These are phyloP conservation scores for Xiphorhynchus elegans DNA, from an alignment of 2,113 vertebrate species.

Conservation along the genomic window DNA sequence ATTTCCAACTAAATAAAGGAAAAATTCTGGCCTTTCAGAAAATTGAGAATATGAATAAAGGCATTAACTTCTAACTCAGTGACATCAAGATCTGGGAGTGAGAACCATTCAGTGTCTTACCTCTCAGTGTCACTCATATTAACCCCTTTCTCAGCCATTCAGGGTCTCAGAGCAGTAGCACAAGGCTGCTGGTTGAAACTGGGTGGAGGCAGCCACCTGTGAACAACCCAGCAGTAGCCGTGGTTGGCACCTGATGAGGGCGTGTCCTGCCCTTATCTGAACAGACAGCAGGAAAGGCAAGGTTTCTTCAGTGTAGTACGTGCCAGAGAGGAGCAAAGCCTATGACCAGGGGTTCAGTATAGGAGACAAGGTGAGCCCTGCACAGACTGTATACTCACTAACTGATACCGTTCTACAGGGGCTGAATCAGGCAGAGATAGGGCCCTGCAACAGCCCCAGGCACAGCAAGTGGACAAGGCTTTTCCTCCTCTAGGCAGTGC, in stretches of 20 bases:
- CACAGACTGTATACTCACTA: neutral
- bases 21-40: neutral
- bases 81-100: neutral
- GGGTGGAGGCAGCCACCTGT: neutral
- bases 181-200: neutral
- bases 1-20: neutral
- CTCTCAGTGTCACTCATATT: neutral
- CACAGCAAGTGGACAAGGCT: accelerated
- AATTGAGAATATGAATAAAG: neutral
- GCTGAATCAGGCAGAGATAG: neutral
- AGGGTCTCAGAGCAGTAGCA: neutral
- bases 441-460: neutral
- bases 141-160: neutral
- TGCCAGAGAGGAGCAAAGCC: neutral
- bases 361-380: neutral
- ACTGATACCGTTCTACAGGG: accelerated
- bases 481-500: neutral
- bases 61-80: neutral
- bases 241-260: neutral
- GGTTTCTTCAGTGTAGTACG: neutral
- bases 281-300: neutral
- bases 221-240: neutral
- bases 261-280: neutral
- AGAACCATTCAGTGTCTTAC: neutral
- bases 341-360: neutral